phyloP scores from a whole-genome alignment of 2,797 vertebrate genomes.

The Sciurus carolinensis region DNA sequence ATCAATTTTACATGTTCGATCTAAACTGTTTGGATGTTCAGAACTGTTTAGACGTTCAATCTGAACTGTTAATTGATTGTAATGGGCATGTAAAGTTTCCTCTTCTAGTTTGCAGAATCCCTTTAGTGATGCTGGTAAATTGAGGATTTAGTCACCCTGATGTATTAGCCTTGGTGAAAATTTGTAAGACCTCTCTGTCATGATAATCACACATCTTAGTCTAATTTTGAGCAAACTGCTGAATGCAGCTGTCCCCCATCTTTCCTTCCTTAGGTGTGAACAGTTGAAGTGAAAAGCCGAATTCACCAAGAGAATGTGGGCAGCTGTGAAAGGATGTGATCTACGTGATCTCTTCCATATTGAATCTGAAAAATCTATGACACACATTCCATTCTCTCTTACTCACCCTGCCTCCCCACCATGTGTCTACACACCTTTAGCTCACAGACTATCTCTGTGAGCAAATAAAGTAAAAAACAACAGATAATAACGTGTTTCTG shows the following conservation, averaged over 20 bases:
- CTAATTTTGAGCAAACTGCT: neutral
- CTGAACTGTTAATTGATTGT: neutral
- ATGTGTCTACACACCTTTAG: neutral
- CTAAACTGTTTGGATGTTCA: neutral
- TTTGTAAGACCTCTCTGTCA: neutral
- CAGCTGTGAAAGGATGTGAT: neutral
- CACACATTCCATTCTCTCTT: neutral
- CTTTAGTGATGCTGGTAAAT: neutral
- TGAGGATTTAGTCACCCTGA: neutral
- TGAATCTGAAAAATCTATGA: neutral
- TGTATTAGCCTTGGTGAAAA: neutral
- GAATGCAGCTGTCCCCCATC: neutral
- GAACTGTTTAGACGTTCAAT: too few species aligned
- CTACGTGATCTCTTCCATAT: neutral
- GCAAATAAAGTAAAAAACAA: constrained; percentile 12
- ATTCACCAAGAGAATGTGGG: neutral
- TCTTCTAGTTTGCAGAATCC: neutral
- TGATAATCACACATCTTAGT: neutral
- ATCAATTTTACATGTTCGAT: neutral
- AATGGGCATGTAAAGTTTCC: neutral
- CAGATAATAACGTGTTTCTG: neutral
- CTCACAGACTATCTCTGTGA: constrained; percentile 43
- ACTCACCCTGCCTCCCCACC: neutral
- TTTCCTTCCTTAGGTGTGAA: neutral
- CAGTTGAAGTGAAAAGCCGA: neutral